These are phyloP conservation scores for Helicoverpa armigera DNA, from an alignment of 1,140 invertebrate species.

Conservation along the genomic window DNA sequence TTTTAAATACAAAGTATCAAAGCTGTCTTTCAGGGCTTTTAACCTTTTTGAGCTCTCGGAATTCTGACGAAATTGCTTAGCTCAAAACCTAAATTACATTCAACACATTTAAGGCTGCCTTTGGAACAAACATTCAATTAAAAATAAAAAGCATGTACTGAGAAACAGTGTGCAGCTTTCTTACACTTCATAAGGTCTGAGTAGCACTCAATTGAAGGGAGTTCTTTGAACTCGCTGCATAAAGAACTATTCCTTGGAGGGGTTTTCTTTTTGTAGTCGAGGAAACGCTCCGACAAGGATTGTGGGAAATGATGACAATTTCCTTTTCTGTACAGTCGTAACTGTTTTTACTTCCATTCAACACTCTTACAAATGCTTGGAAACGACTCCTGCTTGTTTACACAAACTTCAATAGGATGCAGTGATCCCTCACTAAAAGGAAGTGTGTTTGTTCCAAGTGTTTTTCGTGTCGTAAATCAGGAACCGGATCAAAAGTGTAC, in stretches of 20 bases:
- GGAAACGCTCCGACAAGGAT: slow-evolving; percentile 55
- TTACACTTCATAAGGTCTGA: slow-evolving; percentile 53
- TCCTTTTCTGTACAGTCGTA: slow-evolving; percentile 52
- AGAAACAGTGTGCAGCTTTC: slow-evolving; percentile 40
- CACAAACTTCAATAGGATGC: slow-evolving; percentile 13
- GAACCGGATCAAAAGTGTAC: not conserved
- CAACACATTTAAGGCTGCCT: not conserved
- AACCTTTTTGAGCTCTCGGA: not conserved
- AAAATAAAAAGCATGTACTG: slow-evolving; percentile 1
- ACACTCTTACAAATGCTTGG: slow-evolving; percentile 38
- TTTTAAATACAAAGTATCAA: slow-evolving; percentile 22
- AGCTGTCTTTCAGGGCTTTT: slow-evolving; percentile 1
- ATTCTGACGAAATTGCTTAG: not conserved
- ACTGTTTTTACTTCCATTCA: slow-evolving; percentile 52
- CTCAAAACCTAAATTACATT: not conserved
- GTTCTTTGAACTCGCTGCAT: slow-evolving; percentile 61
- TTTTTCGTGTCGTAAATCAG: slow-evolving; percentile 8
- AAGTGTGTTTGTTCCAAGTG: slow-evolving; percentile 22
- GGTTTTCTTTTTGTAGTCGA: slow-evolving; percentile 54
- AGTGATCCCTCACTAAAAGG: slow-evolving; percentile 1
- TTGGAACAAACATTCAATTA: not conserved
- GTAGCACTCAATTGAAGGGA: slow-evolving; percentile 53
- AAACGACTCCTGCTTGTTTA: slow-evolving; percentile 37
- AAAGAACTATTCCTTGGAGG: slow-evolving; percentile 57
- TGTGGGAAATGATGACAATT: slow-evolving; percentile 65